Base-by-base conservation (phyloP, 2,797 vertebrate species). In the Hapalemur alaotrensis region DNA sequence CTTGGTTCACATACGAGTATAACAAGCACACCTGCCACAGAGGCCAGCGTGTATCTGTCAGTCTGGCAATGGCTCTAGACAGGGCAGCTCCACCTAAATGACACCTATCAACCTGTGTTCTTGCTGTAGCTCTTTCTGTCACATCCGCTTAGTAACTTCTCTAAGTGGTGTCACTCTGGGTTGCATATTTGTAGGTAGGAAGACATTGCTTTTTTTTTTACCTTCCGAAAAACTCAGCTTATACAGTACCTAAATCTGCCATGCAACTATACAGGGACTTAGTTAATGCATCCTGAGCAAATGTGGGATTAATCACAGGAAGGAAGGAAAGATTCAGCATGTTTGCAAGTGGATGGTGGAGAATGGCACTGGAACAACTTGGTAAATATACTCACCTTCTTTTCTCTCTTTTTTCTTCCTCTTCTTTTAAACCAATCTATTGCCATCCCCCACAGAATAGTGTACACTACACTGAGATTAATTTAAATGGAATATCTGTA, bases 21-120 rank as follows among this genome's bases (percentile, higher is more conserved):
- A 43, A 54, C 57, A 70, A 52, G 76, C 35, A 30, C 81, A 85
- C 25, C 35, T 38, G 3, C n/a, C 82, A 82, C 20, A 11, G 17
- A 96, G 81, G 95, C 93, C 50, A 22, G 46, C 80, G 79, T 59
- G 75, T 52, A 82, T 30, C 95, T 80, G 85, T 81, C 96, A 96
- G 0, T 18, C 8, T 13, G 25, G 48, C 81, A 73, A 95, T 91
- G 92, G 73, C 46, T 93, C 5, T 50, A 11, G 88, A 91, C 95
- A 89, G 89, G 23, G 25, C 32, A 32, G 38, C 84, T 80, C 38
- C 75, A 35, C 81, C 81, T 79, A 83, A 94, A 46, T 63, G 93
- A 83, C 92, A 92, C 52, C 95, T 61, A 9, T 97, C 95, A 93
- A 57, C 73, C 88, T 72, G 9, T 18, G 59, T 92, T 93, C 88